Base-by-base conservation (phyloP, 2,113 vertebrate species). In the Nyctereutes procyonoides region DNA sequence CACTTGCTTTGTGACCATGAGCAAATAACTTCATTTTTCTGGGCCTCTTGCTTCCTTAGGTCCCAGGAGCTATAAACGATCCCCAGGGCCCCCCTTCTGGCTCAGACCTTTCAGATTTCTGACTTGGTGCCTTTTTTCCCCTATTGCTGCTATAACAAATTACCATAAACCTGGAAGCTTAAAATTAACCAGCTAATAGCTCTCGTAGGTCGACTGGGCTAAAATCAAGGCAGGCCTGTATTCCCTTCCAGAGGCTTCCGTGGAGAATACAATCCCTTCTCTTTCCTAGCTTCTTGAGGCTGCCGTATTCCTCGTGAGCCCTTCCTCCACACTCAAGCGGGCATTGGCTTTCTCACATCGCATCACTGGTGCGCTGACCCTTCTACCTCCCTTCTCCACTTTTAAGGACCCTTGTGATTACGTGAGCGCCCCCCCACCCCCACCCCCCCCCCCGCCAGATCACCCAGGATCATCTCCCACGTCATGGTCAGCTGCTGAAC, bases 221-320 rank as follows among this genome's bases (percentile, higher is more conserved):
- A 4, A 65, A 24, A 15, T 58, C 60, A 48, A 16, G 30, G 13
- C 32, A 80, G 73, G 20, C 32, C 28, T 53, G 3, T 6, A 1
- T 30, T 55, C 63, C 67, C 28, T 77, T 26, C 43, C 32, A 5
- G 35, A 77, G 10, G 38, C 1, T 12, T 6, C 11, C 1, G 0
- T 48, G 83, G 22, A 28, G 12, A 14, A 51, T 16, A 20, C 2
- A 17, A 73, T 32, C 16, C 43, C 69, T 13, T 15, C 26, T 43
- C 13, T 58, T 55, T 87, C 26, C 85, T 43, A 80, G 58, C 77
- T 55, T 48, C 56, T 7, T 5, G 69, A 22, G 30, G 48, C 11
- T 13, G 24, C 84, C 3, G 0, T 26, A 14, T 13, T 71, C 32
- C 73, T 62, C 26, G 4, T 4, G 0, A 32, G 16, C 62, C 80